Evolutionary conservation across 1,140 invertebrate species (phyloP), one percentile per base, ranked within the genome.

Genomic region (Caerostris extrusa): DNA sequence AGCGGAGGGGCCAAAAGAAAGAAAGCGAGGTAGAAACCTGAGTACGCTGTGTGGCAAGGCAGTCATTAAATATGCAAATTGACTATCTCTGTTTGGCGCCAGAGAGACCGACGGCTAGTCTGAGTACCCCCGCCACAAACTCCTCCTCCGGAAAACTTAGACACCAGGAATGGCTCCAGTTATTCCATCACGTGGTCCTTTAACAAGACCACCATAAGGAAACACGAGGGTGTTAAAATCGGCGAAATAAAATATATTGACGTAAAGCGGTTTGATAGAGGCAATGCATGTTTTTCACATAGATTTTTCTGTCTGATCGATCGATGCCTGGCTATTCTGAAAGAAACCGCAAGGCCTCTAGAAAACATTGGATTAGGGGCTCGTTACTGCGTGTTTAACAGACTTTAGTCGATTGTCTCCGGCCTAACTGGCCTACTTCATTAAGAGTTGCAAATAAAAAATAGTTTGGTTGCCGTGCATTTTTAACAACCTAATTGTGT

Each of bases 41-140:
- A 87, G 85, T 58, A 55, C 57, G 69, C 56, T 85, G 82, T 85
- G 82, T 58, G 58, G 85, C 57, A 60, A 87, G 58, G 85, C 85
- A 87, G 64, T 87, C 85, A 87, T 87, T 87, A 87, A 87, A 87
- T 87, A 87, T 87, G 85, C 85, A 87, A 87, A 87, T 87, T 87
- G 85, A 60, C 85, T 61, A 57, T 87, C 85, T 87, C 82, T 85
- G 85, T 50, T 87, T 87, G 85, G 85, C 85, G 85, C 85, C 85
- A 87, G 85, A 50, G 58, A 60, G 58, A 57, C 85, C 56, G 58
- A 57, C 56, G 85, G 69, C 85, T 87, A 87, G 85, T 87, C 85
- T 60, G 57, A 60, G 58, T 50, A 6, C 2, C 85, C 58, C 56
- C 34, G 7, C 56, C 85, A 60, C 57, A 56, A 56, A 57, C 82